phyloP scores from a whole-genome alignment of 2,888 invertebrate genomes.

The Eilema depressum region DNA sequence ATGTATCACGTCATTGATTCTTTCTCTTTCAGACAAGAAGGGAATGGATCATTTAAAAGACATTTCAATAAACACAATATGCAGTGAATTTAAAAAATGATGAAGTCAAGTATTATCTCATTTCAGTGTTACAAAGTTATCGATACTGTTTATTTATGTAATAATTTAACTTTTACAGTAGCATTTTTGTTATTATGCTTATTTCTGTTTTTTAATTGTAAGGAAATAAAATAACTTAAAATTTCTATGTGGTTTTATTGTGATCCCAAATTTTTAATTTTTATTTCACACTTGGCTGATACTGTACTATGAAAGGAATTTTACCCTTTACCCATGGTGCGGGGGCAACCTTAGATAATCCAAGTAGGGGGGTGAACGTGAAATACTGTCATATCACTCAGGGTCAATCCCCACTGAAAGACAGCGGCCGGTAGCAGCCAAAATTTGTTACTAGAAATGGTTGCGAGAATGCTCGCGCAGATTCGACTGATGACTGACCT shows the following conservation, averaged over 20 bases:
- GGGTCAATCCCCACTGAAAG: too few relatives aligned
- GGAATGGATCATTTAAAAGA: background rate
- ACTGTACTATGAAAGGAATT: too few relatives aligned
- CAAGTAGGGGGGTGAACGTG: too few relatives aligned
- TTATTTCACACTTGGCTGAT: too few relatives aligned
- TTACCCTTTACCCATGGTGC: too few relatives aligned
- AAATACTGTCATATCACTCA: too few relatives aligned
- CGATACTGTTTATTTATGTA: constrained; percentile 33
- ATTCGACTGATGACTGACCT: too few relatives aligned
- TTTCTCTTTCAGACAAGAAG: background rate
- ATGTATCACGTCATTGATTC: background rate
- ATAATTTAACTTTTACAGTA: constrained; percentile 62
- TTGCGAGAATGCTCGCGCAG: too few relatives aligned
- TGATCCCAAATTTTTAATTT: background rate
- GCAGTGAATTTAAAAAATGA: background rate
- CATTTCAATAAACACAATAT: background rate
- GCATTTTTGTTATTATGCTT: constrained; percentile 74
- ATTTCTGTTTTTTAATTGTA: constrained; percentile 69
- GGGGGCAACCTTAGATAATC: too few relatives aligned
- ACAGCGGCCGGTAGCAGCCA: too few relatives aligned
- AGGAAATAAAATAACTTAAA: constrained; percentile 55
- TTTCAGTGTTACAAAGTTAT: constrained; percentile 46
- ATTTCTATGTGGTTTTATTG: constrained; percentile 1
- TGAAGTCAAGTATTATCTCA: constrained; percentile 33
- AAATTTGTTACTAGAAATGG: too few relatives aligned